phyloP scores from a whole-genome alignment of 2,797 vertebrate species.

The Halcyon smyrnensis region DNA sequence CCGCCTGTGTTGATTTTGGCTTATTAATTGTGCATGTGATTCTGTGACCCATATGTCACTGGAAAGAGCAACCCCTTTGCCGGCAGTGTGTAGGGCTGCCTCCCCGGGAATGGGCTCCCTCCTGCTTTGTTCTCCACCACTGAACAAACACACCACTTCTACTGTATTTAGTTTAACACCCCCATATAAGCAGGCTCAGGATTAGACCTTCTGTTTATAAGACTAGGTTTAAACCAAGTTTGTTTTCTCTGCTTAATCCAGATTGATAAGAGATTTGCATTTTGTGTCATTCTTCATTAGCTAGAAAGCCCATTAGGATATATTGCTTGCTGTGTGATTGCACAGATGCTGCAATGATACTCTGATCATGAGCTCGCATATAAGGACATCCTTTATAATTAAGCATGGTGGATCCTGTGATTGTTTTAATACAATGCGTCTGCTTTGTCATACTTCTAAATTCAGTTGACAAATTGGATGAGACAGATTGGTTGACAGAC shows the following conservation, averaged over 20 bases:
- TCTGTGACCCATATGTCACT: not conserved
- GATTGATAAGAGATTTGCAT: constrained; percentile 61
- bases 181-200: constrained; percentile 42
- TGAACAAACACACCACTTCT: constrained; percentile 40
- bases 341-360: not conserved
- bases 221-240: constrained; percentile 54
- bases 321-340: not conserved
- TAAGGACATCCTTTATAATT: not conserved
- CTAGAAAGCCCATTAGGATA: constrained; percentile 6
- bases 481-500: not conserved
- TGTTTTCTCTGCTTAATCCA: constrained; percentile 65
- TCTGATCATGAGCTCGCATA: not conserved
- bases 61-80: not conserved
- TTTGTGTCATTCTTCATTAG: constrained; percentile 60
- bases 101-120: not conserved
- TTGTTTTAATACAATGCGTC: not conserved
- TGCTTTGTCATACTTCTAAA: not conserved
- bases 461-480: not conserved
- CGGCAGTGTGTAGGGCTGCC: not conserved
- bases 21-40: constrained; percentile 44
- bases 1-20: constrained; percentile 36
- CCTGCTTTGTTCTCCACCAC: constrained; percentile 21
- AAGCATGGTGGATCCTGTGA: not conserved
- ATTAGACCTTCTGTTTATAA: constrained; percentile 65
- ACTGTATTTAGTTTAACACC: constrained; percentile 49